A percentile compares a stretch with the other conserved stretches of the same genome.
These are phyloP conservation scores for Bettongia penicillata DNA, from an alignment of 2,113 vertebrate species.

Conservation along the genomic window DNA sequence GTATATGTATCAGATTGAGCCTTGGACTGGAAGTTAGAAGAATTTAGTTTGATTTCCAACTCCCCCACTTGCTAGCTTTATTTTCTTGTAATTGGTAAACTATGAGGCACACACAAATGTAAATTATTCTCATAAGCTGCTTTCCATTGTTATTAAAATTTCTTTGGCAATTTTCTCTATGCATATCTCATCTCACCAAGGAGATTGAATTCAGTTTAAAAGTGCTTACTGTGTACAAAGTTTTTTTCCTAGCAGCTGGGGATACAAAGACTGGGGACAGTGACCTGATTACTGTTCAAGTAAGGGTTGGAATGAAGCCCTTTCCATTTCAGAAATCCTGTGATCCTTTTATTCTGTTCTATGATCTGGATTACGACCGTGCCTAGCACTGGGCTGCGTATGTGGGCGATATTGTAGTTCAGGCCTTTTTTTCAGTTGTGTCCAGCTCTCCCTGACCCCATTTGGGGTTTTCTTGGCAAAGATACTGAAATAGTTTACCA, in stretches of 20 bases:
- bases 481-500: neutral
- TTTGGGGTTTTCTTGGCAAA: neutral
- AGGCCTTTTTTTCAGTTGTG: neutral
- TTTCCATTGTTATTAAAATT: neutral
- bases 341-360: neutral
- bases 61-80: neutral
- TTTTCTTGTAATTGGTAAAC: neutral
- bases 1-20: neutral
- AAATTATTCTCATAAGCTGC: neutral
- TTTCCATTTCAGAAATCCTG: neutral
- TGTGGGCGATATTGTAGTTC: neutral
- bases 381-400: neutral
- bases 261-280: neutral
- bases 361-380: neutral
- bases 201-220: constrained; percentile 1
- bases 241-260: neutral
- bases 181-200: neutral
- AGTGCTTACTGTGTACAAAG: neutral
- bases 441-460: neutral
- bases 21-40: neutral
- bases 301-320: neutral
- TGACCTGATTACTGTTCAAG: neutral
- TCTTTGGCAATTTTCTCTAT: neutral
- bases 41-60: neutral
- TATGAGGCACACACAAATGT: neutral